Evolutionary conservation across 1,140 invertebrate genomes (phyloP), one percentile per base, ranked within the genome.

Genomic region (Tetraneura akinire): DNA sequence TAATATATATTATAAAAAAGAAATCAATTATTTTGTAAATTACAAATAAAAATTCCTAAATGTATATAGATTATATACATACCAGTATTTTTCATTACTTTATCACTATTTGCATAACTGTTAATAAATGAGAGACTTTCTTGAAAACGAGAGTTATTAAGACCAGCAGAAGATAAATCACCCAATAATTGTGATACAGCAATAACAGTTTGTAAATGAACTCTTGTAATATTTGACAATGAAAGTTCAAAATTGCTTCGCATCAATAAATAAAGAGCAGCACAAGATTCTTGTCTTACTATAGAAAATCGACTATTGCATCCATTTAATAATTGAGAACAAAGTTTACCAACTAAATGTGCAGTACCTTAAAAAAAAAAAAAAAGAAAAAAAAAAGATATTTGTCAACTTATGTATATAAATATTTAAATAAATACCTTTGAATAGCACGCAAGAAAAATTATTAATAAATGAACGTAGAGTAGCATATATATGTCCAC

Each of bases 211-310:
- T 80, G 76, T 16, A 80, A 64, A 80, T 80, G 62, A 49, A 80
- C 62, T 42, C 57, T 47, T 5, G 76, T 80, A 42, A 80, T 80
- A 11, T 80, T 80, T 42, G 60, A 80, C 0, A 18, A 49, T 29
- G 91, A 93, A 84, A 94, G 95, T 84, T 97, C 94, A 87, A 95
- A 97, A 87, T 97, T 97, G 83, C 93, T 94, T 81, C 95, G 89
- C 94, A 97, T 96, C 26, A 97, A 88, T 51, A 96, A 87, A 87
- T 97, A 97, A 1, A 97, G 87, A 11, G 96, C 90, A 78, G 94
- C 94, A 84, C 94, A 95, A 1, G 95, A 93, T 85, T 97, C 95
- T 83, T 95, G 92, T 45, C 96, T 89, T 49, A 95, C 90, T 66
- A 89, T 91, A 80, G 91, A 90, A 81, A 95, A 87, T 70, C 92